Percentiles rank a stretch among this genome's conserved stretches.
These are phyloP conservation scores for Horisme vitalbata DNA, from an alignment of 2,888 invertebrate genomes.

Conservation along the genomic window DNA sequence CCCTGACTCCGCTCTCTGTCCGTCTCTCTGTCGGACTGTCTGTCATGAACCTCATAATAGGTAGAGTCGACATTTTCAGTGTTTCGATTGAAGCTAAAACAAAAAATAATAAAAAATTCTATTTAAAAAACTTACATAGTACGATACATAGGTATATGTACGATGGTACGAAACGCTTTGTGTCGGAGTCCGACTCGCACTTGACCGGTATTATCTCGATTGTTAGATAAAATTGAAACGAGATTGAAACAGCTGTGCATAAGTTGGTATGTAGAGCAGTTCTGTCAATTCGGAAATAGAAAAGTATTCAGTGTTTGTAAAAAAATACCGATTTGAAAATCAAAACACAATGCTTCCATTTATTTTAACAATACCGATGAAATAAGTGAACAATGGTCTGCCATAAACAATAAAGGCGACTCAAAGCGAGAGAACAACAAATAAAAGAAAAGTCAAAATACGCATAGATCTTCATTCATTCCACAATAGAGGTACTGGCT, in stretches of 20 bases:
- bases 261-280: not conserved
- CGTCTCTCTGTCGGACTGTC: too few relatives aligned
- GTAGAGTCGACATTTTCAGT: too few relatives aligned
- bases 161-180: too few relatives aligned
- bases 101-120: too few relatives aligned
- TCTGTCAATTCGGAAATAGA: too few relatives aligned
- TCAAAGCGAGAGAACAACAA: slow-evolving; percentile 9
- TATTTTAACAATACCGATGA: not conserved
- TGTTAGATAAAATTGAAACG: slow-evolving; percentile 13
- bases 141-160: too few relatives aligned
- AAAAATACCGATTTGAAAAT: not conserved
- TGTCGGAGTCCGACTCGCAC: too few relatives aligned
- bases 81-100: too few relatives aligned
- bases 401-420: not conserved
- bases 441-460: slow-evolving; percentile 32
- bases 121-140: too few relatives aligned
- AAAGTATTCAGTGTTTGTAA: too few relatives aligned
- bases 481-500: slow-evolving; percentile 48
- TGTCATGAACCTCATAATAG: too few relatives aligned
- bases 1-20: too few relatives aligned
- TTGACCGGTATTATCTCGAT: slow-evolving; percentile 12
- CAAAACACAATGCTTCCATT: not conserved
- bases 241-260: not conserved
- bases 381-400: slow-evolving; percentile 4
- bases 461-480: slow-evolving; percentile 30